Evolutionary conservation across 2,888 invertebrate species (phyloP), one percentile per base, ranked within the genome.

Genomic region (Clitarchus hookeri): DNA sequence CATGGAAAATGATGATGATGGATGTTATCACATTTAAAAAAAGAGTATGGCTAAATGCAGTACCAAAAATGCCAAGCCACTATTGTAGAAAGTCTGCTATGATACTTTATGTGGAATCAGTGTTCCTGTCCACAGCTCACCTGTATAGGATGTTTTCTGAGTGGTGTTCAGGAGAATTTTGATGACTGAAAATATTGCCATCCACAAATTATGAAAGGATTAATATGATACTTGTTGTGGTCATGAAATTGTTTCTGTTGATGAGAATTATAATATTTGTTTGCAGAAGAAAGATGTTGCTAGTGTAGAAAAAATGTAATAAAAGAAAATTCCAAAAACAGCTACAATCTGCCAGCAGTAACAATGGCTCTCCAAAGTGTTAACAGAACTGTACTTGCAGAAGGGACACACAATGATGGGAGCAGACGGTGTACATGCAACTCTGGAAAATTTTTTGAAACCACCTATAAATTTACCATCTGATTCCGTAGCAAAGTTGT

Each of bases 401-500:
- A 48, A 84, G 48, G 44, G 84, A 44, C 84, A 84, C 48, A 84
- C 84, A 84, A 48, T 84, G 84, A 84, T 84, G 84, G 84, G 44
- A 44, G 84, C 8, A 26, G 44, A 84, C 19, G 44, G 48, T 6
- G 26, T 84, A 23, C 44, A 44, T 84, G 84, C 84, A 87, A 53
- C 85, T 84, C 23, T 12, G 12, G 44, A 79, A 79, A 27, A 87
- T 84, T 84, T 79, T 26, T 80, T 84, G 6, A 26, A 86, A 79
- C 36, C 86, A 44, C 86, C 85, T 44, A 88, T 87, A 44, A 85
- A 86, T 80, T 83, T 77, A 54, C 86, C 87, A 79, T 44, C 82
- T 44, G 87, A 87, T 53, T 87, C 87, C 79, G 65, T 86, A 53
- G 79, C 86, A 54, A 53, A 86, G 36, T 87, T 87, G 87, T 77